phyloP scores from a whole-genome alignment of 35 echinoderm and acorn worm genomes.

The Acanthaster planci region DNA sequence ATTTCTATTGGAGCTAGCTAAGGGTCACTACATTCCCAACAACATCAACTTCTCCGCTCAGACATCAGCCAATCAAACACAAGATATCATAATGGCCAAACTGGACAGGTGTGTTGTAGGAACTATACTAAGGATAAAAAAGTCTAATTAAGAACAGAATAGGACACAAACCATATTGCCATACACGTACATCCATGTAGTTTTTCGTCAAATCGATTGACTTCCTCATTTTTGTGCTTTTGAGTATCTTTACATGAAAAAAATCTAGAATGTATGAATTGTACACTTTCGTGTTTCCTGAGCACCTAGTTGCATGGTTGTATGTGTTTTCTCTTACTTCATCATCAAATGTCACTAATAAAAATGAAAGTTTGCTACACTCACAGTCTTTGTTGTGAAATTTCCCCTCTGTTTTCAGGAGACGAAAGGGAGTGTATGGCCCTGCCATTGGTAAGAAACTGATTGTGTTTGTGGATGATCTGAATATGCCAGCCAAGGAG shows the following conservation, averaged over 20 bases:
- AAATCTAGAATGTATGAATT: too few relatives aligned
- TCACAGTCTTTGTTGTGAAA: not conserved
- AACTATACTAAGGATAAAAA: not conserved
- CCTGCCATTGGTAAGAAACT: constrained; percentile 88
- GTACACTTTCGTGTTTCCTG: too few relatives aligned
- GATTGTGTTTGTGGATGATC: constrained; percentile 96
- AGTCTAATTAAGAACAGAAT: too few relatives aligned
- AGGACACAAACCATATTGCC: too few relatives aligned
- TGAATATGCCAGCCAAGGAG: constrained; percentile 98
- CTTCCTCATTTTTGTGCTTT: too few relatives aligned
- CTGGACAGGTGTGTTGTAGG: constrained; percentile 88
- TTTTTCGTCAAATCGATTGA: too few relatives aligned
- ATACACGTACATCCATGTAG: too few relatives aligned
- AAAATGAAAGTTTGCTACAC: too few relatives aligned
- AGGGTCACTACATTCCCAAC: constrained; percentile 89
- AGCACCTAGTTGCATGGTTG: too few relatives aligned
- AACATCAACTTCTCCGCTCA: constrained; percentile 99
- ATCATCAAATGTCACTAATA: not conserved
- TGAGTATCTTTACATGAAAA: too few relatives aligned
- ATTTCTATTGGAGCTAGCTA: constrained; percentile 86
- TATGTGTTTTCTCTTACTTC: not conserved
- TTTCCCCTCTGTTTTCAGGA: constrained; percentile 38
- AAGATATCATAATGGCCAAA: constrained; percentile 97
- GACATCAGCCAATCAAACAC: constrained; percentile 95
- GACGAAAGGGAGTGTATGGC: constrained; percentile 95